phyloP scores from a whole-genome alignment of 2,797 vertebrate species.

The Parauchenoglanis ngamensis region DNA sequence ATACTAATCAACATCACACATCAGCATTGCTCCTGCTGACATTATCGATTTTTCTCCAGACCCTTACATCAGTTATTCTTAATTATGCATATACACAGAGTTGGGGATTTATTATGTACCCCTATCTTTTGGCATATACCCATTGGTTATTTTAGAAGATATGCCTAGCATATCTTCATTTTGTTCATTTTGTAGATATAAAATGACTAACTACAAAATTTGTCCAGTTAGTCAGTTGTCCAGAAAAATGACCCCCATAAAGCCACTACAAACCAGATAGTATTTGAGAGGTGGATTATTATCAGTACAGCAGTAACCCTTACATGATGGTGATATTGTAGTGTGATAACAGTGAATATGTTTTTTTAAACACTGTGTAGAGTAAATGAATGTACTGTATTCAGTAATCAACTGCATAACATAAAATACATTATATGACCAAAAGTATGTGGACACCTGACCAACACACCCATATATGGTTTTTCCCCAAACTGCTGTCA shows the following conservation, averaged over 20 bases:
- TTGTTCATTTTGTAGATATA: neutral
- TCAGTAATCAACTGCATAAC: neutral
- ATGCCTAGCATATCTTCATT: neutral
- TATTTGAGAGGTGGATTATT: neutral
- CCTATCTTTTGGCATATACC: neutral
- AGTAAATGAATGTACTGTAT: neutral
- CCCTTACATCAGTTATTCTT: conserved; percentile 70
- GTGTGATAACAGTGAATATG: neutral
- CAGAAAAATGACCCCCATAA: neutral
- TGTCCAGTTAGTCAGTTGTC: neutral
- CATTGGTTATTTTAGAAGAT: neutral
- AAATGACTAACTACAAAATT: neutral
- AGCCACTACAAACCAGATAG: neutral
- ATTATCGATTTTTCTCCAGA: conserved; percentile 63
- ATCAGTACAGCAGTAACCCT: neutral
- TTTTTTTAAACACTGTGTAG: neutral
- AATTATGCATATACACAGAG: conserved; percentile 58
- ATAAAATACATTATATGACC: neutral
- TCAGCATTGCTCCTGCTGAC: conserved; percentile 66
- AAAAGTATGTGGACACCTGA: conserved; percentile 3
- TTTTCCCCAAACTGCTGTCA: neutral
- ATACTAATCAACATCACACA: conserved; percentile 61
- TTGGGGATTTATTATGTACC: neutral
- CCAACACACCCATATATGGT: neutral
- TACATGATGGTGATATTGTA: neutral